A percentile compares a stretch with the other conserved stretches of the same genome.
Conservation (phyloP, 2,888 invertebrate genomes). For the Sarcophaga variegata region DNA sequence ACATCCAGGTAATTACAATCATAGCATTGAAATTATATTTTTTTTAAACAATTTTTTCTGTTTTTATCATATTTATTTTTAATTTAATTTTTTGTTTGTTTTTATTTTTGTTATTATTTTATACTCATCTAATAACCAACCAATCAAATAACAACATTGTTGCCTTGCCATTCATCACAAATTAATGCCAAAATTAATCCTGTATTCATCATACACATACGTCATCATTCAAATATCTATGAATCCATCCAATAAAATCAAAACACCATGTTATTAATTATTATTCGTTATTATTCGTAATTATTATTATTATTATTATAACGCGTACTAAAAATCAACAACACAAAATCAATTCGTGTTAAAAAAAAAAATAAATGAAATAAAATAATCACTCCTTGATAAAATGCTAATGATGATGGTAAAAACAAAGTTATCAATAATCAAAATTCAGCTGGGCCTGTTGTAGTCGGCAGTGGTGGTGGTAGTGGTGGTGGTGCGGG, state of each 20-base stretch:
- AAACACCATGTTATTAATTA: slow-evolving; percentile 48
- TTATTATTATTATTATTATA: not conserved
- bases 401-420: slow-evolving; percentile 31
- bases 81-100: slow-evolving; percentile 50
- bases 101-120: slow-evolving; percentile 50
- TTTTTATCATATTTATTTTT: slow-evolving; percentile 20
- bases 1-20: slow-evolving; percentile 84
- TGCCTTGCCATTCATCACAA: slow-evolving; percentile 38
- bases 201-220: slow-evolving; percentile 51
- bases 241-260: slow-evolving; percentile 43
- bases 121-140: slow-evolving; percentile 18
- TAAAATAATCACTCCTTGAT: not conserved
- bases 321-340: not conserved
- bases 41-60: not conserved
- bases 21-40: slow-evolving; percentile 8
- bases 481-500: slow-evolving; percentile 59
- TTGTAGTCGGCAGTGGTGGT: slow-evolving; percentile 20
- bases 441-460: slow-evolving; percentile 73
- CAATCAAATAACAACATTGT: slow-evolving; percentile 39
- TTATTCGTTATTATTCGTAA: not conserved
- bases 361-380: no score
- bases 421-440: slow-evolving; percentile 75
- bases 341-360: not conserved
- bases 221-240: slow-evolving; percentile 58
- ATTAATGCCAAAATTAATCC: slow-evolving; percentile 36